Conservation (phyloP, 1,140 invertebrate genomes). For the Macrobrachium rosenbergii region DNA sequence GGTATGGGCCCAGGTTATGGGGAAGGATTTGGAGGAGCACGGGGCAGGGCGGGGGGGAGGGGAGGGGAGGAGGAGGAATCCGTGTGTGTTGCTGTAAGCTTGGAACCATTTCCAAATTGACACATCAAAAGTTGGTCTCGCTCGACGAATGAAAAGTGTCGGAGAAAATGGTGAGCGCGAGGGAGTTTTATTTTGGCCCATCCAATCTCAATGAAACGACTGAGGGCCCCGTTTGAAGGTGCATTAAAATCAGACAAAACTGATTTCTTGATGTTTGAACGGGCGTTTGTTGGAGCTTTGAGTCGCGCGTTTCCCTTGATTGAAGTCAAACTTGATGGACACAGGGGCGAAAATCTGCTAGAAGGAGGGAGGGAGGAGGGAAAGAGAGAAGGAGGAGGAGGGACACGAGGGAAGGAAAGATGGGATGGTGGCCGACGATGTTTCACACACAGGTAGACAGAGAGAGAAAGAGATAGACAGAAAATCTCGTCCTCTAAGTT, state of each 20-base stretch:
- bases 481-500: no score
- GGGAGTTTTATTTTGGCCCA: conserved; percentile 48
- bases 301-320: conserved; percentile 48
- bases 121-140: conserved; percentile 58
- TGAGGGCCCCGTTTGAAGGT: conserved; percentile 50
- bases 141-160: conserved; percentile 51
- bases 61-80: no score
- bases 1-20: no score
- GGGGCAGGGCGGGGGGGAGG: not conserved
- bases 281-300: conserved; percentile 43
- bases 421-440: not conserved
- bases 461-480: not conserved
- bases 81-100: not conserved
- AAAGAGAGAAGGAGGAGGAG: not conserved
- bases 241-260: conserved; percentile 61
- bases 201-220: conserved; percentile 63
- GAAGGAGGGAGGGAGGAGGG: not conserved
- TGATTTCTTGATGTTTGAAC: conserved; percentile 59
- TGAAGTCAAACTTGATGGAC: conserved; percentile 50
- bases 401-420: not conserved
- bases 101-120: conserved; percentile 58
- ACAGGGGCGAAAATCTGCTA: not conserved
- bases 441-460: not conserved
- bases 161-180: conserved; percentile 49
- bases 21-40: no score